A percentile compares a stretch with the other conserved stretches of the same genome.
Evolutionary conservation across 2,888 invertebrate genomes (phyloP).

Genomic region (Mellilla xanthometata): DNA sequence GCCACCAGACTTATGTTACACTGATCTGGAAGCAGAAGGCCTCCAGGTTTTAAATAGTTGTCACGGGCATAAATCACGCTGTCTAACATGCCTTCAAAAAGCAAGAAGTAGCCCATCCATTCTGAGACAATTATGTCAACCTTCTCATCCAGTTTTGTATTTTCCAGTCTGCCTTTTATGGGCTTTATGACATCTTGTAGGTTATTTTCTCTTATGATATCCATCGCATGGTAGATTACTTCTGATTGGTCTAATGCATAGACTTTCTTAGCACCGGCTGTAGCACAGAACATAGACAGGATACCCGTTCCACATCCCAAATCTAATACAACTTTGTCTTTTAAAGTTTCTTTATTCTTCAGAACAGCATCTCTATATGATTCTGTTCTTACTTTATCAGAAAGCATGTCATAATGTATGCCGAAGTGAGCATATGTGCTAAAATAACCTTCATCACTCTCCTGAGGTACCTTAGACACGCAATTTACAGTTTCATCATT

Average conservation of each 20-base stretch:
- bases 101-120: conserved; percentile 99
- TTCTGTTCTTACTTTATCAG: conserved; percentile 93
- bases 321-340: conserved; percentile 93
- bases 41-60: conserved; percentile 88
- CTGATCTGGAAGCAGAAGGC: conserved; percentile 91
- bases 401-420: conserved; percentile 97
- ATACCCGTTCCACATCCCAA: conserved; percentile 99
- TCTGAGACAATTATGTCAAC: conserved; percentile 97
- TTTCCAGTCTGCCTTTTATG: conserved; percentile 93
- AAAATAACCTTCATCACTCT: conserved; percentile 90
- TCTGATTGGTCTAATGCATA: conserved; percentile 98
- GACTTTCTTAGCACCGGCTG: conserved; percentile 95
- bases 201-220: conserved; percentile 94
- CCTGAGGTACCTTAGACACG: conserved; percentile 76
- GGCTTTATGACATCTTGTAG: conserved; percentile 88
- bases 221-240: conserved; percentile 97
- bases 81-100: conserved; percentile 98
- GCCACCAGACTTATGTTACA: conserved; percentile 93
- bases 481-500: conserved; percentile 50
- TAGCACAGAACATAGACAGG: conserved; percentile 98
- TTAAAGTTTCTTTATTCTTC: conserved; percentile 86
- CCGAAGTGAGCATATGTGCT: conserved; percentile 94
- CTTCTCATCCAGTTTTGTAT: conserved; percentile 89
- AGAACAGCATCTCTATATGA: conserved; percentile 93
- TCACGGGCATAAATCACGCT: conserved; percentile 95